Evolutionary conservation across 2,113 vertebrate species (phyloP).

Genomic region (Peromyscus maniculatus): DNA sequence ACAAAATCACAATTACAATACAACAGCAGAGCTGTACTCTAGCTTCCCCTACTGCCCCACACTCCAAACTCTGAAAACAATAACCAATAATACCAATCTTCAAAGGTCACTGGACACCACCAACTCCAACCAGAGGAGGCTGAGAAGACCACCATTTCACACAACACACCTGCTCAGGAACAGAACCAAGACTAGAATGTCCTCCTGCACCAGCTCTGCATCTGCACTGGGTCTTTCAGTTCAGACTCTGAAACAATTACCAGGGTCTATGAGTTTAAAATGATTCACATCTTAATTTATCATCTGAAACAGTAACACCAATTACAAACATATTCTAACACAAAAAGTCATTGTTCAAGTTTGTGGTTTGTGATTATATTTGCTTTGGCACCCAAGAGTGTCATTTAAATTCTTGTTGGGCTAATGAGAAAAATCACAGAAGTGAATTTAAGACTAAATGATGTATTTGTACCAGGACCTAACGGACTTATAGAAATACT

Average conservation of each 20-base stretch:
- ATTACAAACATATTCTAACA: background rate
- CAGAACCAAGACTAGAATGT: background rate
- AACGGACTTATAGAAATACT: background rate
- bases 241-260: background rate
- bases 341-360: background rate
- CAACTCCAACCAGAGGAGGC: background rate
- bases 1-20: background rate
- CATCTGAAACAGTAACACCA: conserved; percentile 38
- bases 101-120: background rate
- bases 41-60: background rate
- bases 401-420: conserved; percentile 43
- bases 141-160: background rate
- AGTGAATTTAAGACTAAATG: conserved; percentile 48
- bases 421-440: conserved; percentile 63
- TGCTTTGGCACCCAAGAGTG: background rate
- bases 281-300: background rate
- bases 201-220: background rate
- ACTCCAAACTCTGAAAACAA: background rate
- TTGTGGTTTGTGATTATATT: background rate
- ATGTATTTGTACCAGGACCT: background rate
- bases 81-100: background rate
- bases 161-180: background rate
- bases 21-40: background rate
- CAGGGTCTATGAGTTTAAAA: background rate
- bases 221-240: background rate